Percentiles rank a stretch among this genome's conserved stretches.
Conservation (phyloP, 2,888 invertebrate species). For the Linnaemya vulpina region DNA sequence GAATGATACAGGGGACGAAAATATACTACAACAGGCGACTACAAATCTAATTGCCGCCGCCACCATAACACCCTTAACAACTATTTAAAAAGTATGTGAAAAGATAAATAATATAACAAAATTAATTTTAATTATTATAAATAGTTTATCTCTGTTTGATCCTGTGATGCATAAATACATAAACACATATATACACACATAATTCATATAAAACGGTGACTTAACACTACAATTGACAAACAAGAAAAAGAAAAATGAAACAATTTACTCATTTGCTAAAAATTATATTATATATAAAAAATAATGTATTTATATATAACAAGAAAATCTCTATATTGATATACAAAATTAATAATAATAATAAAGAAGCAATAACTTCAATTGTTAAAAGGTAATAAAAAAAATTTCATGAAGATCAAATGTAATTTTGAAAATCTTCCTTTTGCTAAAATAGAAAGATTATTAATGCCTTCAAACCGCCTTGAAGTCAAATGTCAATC, state of each 20-base stretch:
- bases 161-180: slow-evolving; percentile 60
- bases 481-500: not conserved
- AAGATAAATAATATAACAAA: slow-evolving; percentile 46
- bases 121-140: slow-evolving; percentile 33
- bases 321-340: slow-evolving; percentile 42
- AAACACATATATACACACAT: not conserved
- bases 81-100: slow-evolving; percentile 56
- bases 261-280: slow-evolving; percentile 49
- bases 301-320: slow-evolving; percentile 32
- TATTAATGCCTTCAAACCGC: not conserved
- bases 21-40: slow-evolving; percentile 65
- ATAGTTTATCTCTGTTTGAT: slow-evolving; percentile 48
- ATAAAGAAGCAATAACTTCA: slow-evolving; percentile 15
- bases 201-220: slow-evolving; percentile 58
- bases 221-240: slow-evolving; percentile 43
- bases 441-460: not conserved
- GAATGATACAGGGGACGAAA: slow-evolving; percentile 53
- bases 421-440: slow-evolving; percentile 11
- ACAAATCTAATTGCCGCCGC: slow-evolving; percentile 70
- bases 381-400: slow-evolving; percentile 57
- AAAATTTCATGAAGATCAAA: slow-evolving; percentile 26
- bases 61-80: slow-evolving; percentile 70
- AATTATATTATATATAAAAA: slow-evolving; percentile 24
- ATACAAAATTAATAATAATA: slow-evolving; percentile 37
- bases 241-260: slow-evolving; percentile 15